These are phyloP conservation scores for Meloidogyne floridensis DNA, from an alignment of 1,140 invertebrate species.

Conservation along the genomic window DNA sequence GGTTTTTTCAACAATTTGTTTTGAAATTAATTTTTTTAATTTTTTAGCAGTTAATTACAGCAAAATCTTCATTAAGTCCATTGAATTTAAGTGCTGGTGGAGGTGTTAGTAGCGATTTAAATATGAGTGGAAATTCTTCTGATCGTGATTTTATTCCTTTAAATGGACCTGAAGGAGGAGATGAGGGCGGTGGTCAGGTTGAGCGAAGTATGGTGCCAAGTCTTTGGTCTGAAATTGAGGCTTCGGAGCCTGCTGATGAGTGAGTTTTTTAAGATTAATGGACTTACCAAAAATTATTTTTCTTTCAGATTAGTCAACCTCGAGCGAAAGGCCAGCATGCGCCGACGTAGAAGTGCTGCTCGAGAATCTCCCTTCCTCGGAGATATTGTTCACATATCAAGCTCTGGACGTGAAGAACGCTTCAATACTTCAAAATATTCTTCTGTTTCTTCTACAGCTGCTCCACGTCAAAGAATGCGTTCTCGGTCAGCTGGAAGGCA, in stretches of 20 bases:
- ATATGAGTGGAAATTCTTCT: constrained; percentile 45
- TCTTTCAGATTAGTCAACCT: constrained; percentile 17
- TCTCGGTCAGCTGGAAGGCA: constrained; percentile 30
- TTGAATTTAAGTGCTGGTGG: constrained; percentile 28
- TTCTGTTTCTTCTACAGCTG: constrained; percentile 18
- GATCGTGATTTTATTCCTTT: constrained; percentile 38
- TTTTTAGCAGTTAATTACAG: constrained; percentile 33
- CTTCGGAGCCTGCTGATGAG: constrained; percentile 19
- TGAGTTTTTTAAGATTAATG: background rate
- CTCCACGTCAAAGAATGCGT: constrained; percentile 32
- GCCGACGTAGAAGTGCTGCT: constrained; percentile 6
- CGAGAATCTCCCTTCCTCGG: constrained; percentile 19
- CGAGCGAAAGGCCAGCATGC: constrained; percentile 22
- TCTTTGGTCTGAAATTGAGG: constrained; percentile 41
- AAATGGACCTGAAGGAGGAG: constrained; percentile 11
- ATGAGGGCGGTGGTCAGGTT: background rate
- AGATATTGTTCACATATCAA: constrained; percentile 27
- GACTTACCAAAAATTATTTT: background rate
- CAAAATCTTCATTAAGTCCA: constrained; percentile 37
- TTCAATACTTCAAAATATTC: constrained; percentile 30
- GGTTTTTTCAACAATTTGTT: constrained; percentile 9
- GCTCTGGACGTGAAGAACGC: constrained; percentile 17
- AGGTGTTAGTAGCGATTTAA: constrained; percentile 35
- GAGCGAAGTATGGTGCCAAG: constrained; percentile 18
- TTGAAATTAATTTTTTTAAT: background rate